phyloP scores from a whole-genome alignment of 2,888 invertebrate genomes.

The Patella depressa region DNA sequence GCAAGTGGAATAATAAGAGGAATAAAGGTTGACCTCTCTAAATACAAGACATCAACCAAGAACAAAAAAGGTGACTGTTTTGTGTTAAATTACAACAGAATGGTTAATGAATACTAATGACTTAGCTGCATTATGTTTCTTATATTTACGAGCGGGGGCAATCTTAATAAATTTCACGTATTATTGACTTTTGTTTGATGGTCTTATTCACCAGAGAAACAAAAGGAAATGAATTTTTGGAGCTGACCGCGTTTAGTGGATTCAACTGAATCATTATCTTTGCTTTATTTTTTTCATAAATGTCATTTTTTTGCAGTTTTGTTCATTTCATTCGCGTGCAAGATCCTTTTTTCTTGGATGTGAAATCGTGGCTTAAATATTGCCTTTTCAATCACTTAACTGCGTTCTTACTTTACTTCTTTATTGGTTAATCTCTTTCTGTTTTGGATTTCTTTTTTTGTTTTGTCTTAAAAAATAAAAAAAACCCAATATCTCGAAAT shows the following conservation, averaged over 20 bases:
- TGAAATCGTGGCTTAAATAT: no score
- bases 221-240: constrained; percentile 9
- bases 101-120: constrained; percentile 9
- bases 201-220: not conserved
- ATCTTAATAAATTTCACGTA: constrained; percentile 13
- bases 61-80: not conserved
- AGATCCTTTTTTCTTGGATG: no score
- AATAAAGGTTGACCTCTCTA: not conserved
- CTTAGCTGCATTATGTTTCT: constrained; percentile 7
- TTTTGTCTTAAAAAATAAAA: no score
- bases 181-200: constrained; percentile 10
- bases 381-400: no score
- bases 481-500: no score
- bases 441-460: no score
- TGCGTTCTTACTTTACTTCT: no score
- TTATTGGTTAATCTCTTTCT: no score
- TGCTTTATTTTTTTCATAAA: no score
- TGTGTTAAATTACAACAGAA: constrained; percentile 1
- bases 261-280: constrained; percentile 5
- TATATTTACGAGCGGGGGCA: constrained; percentile 9
- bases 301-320: no score
- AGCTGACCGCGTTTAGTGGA: constrained; percentile 6
- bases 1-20: no score
- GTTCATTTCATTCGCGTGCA: no score
- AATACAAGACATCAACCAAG: not conserved